Evolutionary conservation across 2,797 vertebrate species (phyloP), one percentile per base, ranked within the genome.

Genomic region (Malacoraja senta): DNA sequence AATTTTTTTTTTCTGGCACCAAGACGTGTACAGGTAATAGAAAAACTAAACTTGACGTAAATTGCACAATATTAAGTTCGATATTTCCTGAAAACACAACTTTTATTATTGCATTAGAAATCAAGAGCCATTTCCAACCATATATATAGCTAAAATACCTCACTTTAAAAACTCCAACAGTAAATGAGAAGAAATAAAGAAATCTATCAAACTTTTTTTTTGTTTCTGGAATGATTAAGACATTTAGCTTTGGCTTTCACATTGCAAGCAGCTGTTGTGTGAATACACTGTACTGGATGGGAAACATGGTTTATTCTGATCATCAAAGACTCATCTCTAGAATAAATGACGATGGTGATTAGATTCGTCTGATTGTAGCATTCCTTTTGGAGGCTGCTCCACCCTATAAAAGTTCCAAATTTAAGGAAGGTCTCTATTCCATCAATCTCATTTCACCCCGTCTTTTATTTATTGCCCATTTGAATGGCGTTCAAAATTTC

Each of bases 21-120:
- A 53, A 7, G 44, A 53, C 4, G 6, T 53, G 95, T 93, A 29
- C 90, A 94, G 94, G 94, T 88, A 95, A 93, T 93, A 95, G 72
- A 53, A 95, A 53, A 92, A 74, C 38, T 29, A 76, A 44, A 53
- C 93, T 95, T 94, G 94, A 94, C 94, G 94, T 93, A 94, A 96
- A 95, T 95, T 94, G 94, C 94, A 94, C 90, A 94, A 76, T 29
- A 76, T 76, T 95, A 95, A 19, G 32, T 32, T 32, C 63, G 21
- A 19, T 19, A 79, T 93, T 95, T 95, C 94, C 95, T 96, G 95
- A 95, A 96, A 94, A 92, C 93, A 94, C 96, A 93, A 94, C 95
- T 94, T 94, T 94, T 95, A 94, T 94, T 95, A 96, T 93, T 94
- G 95, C 93, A 93, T 94, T 94, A 94, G 94, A 94, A 95, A 94